These are phyloP conservation scores for Nibea coibor DNA, from an alignment of 2,113 vertebrate genomes.

Conservation along the genomic window DNA sequence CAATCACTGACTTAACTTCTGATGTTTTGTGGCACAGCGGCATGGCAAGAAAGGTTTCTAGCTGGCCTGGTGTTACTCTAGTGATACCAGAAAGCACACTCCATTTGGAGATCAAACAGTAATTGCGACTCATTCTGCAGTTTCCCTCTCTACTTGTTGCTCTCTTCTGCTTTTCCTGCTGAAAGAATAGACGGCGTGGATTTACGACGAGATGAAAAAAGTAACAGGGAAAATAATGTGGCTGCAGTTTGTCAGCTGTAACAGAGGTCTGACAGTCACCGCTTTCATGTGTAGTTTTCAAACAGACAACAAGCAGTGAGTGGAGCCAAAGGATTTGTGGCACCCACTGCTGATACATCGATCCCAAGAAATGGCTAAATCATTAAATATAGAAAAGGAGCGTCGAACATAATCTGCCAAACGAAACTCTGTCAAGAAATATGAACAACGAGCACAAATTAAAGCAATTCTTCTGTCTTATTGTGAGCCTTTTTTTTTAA, in stretches of 20 bases:
- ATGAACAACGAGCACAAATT: neutral
- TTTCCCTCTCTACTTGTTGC: constrained; percentile 1
- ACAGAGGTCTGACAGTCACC: neutral
- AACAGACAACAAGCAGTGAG: neutral
- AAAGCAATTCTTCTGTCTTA: neutral
- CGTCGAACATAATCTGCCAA: neutral
- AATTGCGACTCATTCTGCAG: constrained; percentile 12
- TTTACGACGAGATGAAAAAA: neutral
- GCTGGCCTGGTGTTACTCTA: neutral
- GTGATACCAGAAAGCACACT: neutral
- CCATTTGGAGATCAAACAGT: neutral
- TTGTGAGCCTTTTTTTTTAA: neutral
- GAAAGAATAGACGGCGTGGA: neutral
- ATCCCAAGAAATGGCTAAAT: neutral
- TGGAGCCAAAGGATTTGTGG: neutral
- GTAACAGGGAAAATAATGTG: neutral
- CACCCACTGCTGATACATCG: neutral
- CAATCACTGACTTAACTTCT: neutral
- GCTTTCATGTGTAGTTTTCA: neutral
- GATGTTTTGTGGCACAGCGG: neutral
- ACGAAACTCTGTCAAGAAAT: neutral
- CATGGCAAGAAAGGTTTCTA: neutral
- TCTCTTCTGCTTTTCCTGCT: neutral
- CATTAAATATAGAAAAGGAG: neutral
- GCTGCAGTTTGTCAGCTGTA: neutral